Base-by-base conservation (phyloP, 1,140 invertebrate genomes). In the Megalopta genalis region DNA sequence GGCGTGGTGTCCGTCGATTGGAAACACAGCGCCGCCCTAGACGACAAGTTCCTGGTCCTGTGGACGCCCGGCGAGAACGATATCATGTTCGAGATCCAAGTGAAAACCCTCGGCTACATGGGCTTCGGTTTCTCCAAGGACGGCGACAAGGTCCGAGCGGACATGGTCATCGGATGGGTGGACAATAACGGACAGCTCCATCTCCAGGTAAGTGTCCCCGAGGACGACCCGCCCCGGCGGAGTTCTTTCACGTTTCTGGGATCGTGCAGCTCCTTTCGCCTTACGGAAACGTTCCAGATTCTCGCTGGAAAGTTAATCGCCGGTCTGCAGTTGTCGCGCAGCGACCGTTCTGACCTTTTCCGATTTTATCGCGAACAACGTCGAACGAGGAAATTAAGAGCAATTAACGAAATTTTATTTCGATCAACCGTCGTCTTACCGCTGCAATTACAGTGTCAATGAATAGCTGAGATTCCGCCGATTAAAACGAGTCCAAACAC, bases 41-140 rank as follows among this genome's bases (percentile, higher is more conserved):
- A 94, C 87, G 91, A 93, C 81, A 92, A 93, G 79, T 94, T 93
- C 78, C 92, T 93, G 42, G 89, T 93, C 23, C 86, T 94, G 1
- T 94, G 94, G 94, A 93, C 93, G 37, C 92, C 91, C 2, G 88
- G 83, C n/a, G 91, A 93, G 70, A 91, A 93, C 88, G 95, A 96
- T 90, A 95, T 97, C 86, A 96, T 95, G 68, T 97, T 97, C 90
- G 95, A 97, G 92, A 93, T 97, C 85, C 96, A 96, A 93, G 96
- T 96, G 85, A 95, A 94, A 91, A 97, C 96, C 62, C 94, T 94
- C 83, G 97, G 97, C 81, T 97, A 97, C 90, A 95, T 97, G 77
- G 96, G 96, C 25, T 95, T 97, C 86, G 97, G 97, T 68, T 96
- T 97, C 88, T 97, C 96, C 82, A 95, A 94, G 76, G 95, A 96